Percentiles rank a stretch among this genome's conserved stretches.
Evolutionary conservation across 2,797 vertebrate species (phyloP).

Genomic region (Channa striata): DNA sequence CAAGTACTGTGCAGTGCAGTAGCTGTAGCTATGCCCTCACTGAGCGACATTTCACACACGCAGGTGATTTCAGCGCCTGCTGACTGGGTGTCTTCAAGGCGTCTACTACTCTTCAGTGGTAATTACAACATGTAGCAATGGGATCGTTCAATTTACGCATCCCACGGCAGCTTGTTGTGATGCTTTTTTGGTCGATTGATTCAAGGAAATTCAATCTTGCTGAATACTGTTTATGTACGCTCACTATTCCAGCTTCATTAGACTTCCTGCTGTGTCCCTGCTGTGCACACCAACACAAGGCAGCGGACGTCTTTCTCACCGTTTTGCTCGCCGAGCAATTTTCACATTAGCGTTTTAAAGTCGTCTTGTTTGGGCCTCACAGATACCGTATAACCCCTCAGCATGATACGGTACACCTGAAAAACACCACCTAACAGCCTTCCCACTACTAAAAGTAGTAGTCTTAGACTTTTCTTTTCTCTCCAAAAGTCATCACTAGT

Average conservation of each 20-base stretch:
- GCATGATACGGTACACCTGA: not conserved
- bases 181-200: constrained; percentile 18
- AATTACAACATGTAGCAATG: constrained; percentile 26
- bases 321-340: constrained; percentile 55
- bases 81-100: not conserved
- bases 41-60: constrained; percentile 10
- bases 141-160: constrained; percentile 23
- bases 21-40: not conserved
- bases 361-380: constrained; percentile 18
- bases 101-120: constrained; percentile 28
- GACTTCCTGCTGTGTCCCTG: constrained; percentile 27
- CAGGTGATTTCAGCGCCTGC: constrained; percentile 17
- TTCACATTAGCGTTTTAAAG: constrained; percentile 50
- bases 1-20: not conserved
- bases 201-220: constrained; percentile 7
- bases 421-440: not conserved
- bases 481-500: too few relatives aligned
- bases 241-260: constrained; percentile 23
- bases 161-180: constrained; percentile 3
- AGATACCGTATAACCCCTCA: constrained; percentile 24
- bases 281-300: constrained; percentile 20
- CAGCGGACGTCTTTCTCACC: constrained; percentile 9
- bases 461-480: constrained; percentile 7
- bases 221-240: constrained; percentile 8
- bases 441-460: not conserved